These are phyloP conservation scores for Malacoctenus gilli DNA, from an alignment of 2,797 vertebrate species.

Conservation along the genomic window DNA sequence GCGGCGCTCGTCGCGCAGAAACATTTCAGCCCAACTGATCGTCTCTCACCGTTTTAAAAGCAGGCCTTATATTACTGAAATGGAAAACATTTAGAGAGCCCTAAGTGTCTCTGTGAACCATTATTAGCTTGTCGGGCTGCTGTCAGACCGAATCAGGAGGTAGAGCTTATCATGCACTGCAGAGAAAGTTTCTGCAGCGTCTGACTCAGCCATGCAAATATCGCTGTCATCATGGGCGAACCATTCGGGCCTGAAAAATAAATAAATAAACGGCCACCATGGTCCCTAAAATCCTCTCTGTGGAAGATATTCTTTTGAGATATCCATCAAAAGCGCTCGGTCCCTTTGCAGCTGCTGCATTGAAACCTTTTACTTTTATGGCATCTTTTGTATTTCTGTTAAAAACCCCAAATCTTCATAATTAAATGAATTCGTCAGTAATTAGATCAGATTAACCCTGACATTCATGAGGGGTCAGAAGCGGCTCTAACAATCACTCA, in stretches of 20 bases:
- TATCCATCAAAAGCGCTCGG: conserved; percentile 26
- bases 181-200: conserved; percentile 58
- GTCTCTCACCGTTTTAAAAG: conserved; percentile 27
- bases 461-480: conserved; percentile 53
- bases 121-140: conserved; percentile 62
- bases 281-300: conserved; percentile 27
- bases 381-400: conserved; percentile 7
- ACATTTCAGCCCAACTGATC: conserved; percentile 26
- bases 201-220: conserved; percentile 59
- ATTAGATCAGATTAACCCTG: conserved; percentile 55
- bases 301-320: conserved; percentile 33
- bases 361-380: conserved; percentile 5
- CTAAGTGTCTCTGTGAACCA: conserved; percentile 47
- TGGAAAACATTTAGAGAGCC: conserved; percentile 51
- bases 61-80: conserved; percentile 37
- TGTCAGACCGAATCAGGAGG: conserved; percentile 65
- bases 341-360: conserved; percentile 1
- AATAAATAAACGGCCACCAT: no score
- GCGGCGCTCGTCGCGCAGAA: not conserved
- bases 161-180: conserved; percentile 55
- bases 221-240: conserved; percentile 39
- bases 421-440: conserved; percentile 54
- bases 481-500: conserved; percentile 47
- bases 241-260: conserved; percentile 21
- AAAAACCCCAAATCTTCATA: conserved; percentile 41